phyloP scores from a whole-genome alignment of 2,113 vertebrate species.

The Anarhynchus alexandrinus region DNA sequence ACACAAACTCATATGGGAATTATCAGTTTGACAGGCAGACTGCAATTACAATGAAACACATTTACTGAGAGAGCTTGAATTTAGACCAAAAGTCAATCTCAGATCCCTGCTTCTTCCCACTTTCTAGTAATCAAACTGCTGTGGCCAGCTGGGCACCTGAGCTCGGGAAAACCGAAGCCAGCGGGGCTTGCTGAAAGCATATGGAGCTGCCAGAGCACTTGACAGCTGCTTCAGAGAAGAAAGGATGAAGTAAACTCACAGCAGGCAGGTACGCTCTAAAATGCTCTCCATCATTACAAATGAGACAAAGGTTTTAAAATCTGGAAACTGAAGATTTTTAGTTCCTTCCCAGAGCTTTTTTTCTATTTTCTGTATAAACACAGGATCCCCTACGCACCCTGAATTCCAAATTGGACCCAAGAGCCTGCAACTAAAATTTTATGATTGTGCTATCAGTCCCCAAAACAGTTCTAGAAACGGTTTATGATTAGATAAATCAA shows the following conservation, averaged over 20 bases:
- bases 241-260: background rate
- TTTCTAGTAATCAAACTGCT: conserved; percentile 25
- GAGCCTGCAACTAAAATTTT: background rate
- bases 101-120: background rate
- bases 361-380: background rate
- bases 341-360: background rate
- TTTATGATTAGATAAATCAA: background rate
- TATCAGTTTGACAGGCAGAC: conserved; percentile 18
- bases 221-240: background rate
- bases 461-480: background rate
- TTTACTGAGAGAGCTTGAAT: conserved; percentile 1
- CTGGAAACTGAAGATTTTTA: background rate
- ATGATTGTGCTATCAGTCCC: background rate
- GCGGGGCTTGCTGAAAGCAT: conserved; percentile 26
- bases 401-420: background rate
- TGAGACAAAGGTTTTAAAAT: background rate
- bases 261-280: background rate
- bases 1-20: conserved; percentile 7
- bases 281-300: background rate
- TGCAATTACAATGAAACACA: conserved; percentile 14
- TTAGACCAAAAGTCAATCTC: conserved; percentile 16
- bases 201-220: conserved; percentile 20
- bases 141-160: conserved; percentile 13
- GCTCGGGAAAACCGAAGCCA: background rate
- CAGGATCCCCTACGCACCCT: background rate